phyloP scores from a whole-genome alignment of 2,888 invertebrate genomes.

The Ormyrus nitidulus region DNA sequence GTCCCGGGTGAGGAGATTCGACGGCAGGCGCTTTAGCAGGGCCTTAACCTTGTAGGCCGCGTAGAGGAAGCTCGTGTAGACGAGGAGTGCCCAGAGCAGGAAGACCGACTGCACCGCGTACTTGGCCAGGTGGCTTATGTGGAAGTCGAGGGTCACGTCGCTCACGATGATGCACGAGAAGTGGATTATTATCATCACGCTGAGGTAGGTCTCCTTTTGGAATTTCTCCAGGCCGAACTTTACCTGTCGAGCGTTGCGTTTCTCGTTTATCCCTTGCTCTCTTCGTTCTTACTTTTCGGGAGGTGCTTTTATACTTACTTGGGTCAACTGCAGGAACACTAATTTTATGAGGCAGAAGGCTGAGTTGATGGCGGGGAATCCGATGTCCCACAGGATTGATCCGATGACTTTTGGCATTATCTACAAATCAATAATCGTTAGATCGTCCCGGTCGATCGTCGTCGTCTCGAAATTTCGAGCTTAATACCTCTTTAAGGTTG shows the following conservation, averaged over 20 bases:
- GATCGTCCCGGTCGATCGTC: background rate
- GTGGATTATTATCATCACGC: conserved; percentile 77
- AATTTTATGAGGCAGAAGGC: conserved; percentile 79
- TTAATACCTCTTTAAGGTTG: conserved; percentile 76
- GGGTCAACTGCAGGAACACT: conserved; percentile 78
- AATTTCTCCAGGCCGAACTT: conserved; percentile 77
- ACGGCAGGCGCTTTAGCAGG: conserved; percentile 75
- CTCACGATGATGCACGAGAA: conserved; percentile 77
- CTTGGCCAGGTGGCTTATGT: conserved; percentile 75
- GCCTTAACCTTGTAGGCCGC: conserved; percentile 77
- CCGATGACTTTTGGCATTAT: conserved; percentile 77
- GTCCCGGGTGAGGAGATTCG: conserved; percentile 73
- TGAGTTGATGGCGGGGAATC: conserved; percentile 78
- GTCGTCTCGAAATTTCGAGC: background rate
- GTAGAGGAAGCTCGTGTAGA: conserved; percentile 78
- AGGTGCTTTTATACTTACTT: conserved; percentile 67
- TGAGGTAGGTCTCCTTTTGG: conserved; percentile 76
- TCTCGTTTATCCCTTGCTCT: no score
- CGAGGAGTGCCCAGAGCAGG: conserved; percentile 77
- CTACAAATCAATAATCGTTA: conserved; percentile 63
- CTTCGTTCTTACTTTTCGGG: no score
- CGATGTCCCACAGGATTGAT: conserved; percentile 78
- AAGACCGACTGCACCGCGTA: conserved; percentile 77
- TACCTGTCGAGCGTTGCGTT: conserved; percentile 67
- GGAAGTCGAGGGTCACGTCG: conserved; percentile 76